Evolutionary conservation across 2,888 invertebrate species (phyloP).

Genomic region (Microplitis deprimator): DNA sequence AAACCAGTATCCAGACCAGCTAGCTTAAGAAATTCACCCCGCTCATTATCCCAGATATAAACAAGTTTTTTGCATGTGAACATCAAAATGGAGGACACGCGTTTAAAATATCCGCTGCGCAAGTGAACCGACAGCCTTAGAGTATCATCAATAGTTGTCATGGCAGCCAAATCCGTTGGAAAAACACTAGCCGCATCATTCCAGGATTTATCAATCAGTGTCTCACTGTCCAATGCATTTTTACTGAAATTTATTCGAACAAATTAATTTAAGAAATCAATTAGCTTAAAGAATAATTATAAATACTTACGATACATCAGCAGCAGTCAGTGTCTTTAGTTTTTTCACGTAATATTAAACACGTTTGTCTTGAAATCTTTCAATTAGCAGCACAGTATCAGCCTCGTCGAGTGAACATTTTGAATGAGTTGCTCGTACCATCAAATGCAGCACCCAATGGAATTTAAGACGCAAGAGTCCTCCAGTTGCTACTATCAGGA

Average conservation of each 20-base stretch:
- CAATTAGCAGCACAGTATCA: conserved; percentile 83
- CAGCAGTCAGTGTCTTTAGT: conserved; percentile 74
- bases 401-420: conserved; percentile 82
- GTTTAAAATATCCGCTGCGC: conserved; percentile 71
- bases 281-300: no score
- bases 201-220: conserved; percentile 61
- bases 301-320: conserved; percentile 60
- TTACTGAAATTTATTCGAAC: conserved; percentile 51
- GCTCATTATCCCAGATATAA: conserved; percentile 84
- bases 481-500: conserved; percentile 78
- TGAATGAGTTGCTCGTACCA: conserved; percentile 81
- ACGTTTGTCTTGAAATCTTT: conserved; percentile 83
- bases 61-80: conserved; percentile 89
- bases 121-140: conserved; percentile 69
- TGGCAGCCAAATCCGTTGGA: conserved; percentile 62
- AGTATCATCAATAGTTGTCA: conserved; percentile 52
- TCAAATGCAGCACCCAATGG: conserved; percentile 91
- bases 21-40: conserved; percentile 80
- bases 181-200: conserved; percentile 59
- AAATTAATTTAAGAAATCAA: no score
- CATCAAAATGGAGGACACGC: conserved; percentile 71
- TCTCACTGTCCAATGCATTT: conserved; percentile 57
- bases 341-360: conserved; percentile 80
- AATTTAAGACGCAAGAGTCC: conserved; percentile 87
- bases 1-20: conserved; percentile 82